Percentiles rank a stretch among this genome's conserved stretches.
These are phyloP conservation scores for Lobophora halterata DNA, from an alignment of 2,888 invertebrate species.

Conservation along the genomic window DNA sequence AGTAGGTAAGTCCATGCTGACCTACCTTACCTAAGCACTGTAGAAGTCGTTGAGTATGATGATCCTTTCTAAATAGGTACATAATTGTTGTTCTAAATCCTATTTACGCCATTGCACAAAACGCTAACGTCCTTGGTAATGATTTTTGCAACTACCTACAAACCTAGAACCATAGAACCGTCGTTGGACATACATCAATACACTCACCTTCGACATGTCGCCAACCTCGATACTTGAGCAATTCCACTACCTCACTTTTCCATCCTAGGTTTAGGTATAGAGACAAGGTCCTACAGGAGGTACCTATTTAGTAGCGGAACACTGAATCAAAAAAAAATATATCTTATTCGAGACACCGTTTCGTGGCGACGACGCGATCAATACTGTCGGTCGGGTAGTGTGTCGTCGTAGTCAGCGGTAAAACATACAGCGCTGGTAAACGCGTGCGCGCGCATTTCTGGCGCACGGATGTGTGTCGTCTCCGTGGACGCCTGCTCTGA, in stretches of 20 bases:
- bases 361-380: constrained; percentile 71
- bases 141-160: constrained; percentile 58
- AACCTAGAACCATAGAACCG: constrained; percentile 37
- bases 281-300: constrained; percentile 19
- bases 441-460: constrained; percentile 70
- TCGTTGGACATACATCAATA: constrained; percentile 29
- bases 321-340: constrained; percentile 52
- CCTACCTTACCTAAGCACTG: constrained; percentile 12
- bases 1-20: constrained; percentile 12
- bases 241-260: constrained; percentile 51
- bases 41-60: background rate
- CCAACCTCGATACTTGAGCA: constrained; percentile 39
- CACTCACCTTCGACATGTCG: constrained; percentile 75
- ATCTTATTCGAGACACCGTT: constrained; percentile 62
- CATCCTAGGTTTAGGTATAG: constrained; percentile 33
- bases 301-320: constrained; percentile 39
- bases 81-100: background rate
- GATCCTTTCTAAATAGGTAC: background rate
- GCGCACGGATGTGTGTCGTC: constrained; percentile 64
- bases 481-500: constrained; percentile 26
- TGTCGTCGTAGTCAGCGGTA: constrained; percentile 60
- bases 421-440: constrained; percentile 54
- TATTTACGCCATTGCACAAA: constrained; percentile 13
- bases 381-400: constrained; percentile 50
- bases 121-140: constrained; percentile 43